phyloP scores from a whole-genome alignment of 2,797 vertebrate genomes.

The Cetoscarus ocellatus region DNA sequence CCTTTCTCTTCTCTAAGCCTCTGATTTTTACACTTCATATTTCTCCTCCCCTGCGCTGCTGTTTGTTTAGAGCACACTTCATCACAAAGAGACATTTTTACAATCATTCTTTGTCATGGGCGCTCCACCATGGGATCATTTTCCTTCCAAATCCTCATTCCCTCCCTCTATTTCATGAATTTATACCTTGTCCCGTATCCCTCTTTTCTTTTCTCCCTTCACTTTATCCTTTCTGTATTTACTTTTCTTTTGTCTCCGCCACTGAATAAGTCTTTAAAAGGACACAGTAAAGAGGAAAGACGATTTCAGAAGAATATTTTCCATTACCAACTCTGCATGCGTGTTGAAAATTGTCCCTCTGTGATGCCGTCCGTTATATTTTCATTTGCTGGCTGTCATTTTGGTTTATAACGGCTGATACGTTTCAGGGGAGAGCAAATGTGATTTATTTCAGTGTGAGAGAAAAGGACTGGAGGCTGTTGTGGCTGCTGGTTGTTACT shows the following conservation, averaged over 20 bases:
- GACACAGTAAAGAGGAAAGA: constrained; percentile 3
- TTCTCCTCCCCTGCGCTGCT: neutral
- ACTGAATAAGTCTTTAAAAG: constrained; percentile 32
- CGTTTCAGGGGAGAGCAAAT: constrained; percentile 61
- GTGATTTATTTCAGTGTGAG: constrained; percentile 60
- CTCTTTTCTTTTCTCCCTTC: neutral
- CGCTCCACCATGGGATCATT: constrained; percentile 25
- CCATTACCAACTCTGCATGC: constrained; percentile 60
- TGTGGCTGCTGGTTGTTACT: constrained; percentile 7
- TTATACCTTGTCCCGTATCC: neutral
- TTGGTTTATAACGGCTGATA: constrained; percentile 67
- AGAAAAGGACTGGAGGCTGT: constrained; percentile 1
- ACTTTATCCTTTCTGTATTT: constrained; percentile 17
- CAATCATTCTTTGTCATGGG: constrained; percentile 25
- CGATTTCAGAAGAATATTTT: constrained; percentile 61
- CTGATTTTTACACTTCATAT: neutral
- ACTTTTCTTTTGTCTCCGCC: constrained; percentile 17
- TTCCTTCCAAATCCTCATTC: constrained; percentile 25
- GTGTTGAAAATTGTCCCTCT: constrained; percentile 60
- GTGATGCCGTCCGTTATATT: constrained; percentile 71
- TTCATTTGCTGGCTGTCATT: constrained; percentile 76
- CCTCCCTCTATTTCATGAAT: constrained; percentile 16
- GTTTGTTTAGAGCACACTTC: constrained; percentile 31
- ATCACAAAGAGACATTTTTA: constrained; percentile 42
- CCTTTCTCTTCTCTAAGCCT: neutral